Percentiles rank a stretch among this genome's conserved stretches.
Evolutionary conservation across 2,888 invertebrate genomes (phyloP).

Genomic region (Trimorus sp.): DNA sequence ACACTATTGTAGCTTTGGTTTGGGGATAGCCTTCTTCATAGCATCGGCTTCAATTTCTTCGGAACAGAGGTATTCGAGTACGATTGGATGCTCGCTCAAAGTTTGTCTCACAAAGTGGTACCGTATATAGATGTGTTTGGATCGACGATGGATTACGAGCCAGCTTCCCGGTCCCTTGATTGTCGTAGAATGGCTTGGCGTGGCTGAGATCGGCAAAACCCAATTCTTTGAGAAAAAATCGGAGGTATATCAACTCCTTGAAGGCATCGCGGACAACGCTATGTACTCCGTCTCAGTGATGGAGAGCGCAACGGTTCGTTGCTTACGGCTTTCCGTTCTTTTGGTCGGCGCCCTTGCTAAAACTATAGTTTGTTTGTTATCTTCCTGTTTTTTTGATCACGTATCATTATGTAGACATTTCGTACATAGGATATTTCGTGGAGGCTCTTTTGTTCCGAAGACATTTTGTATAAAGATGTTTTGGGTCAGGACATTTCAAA

Average conservation of each 20-base stretch:
- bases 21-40: conserved; percentile 40
- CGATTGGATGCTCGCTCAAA: conserved; percentile 30
- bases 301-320: conserved; percentile 49
- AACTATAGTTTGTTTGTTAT: too few relatives aligned
- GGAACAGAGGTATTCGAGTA: conserved; percentile 41
- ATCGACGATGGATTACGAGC: conserved; percentile 55
- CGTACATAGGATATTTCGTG: too few relatives aligned
- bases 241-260: conserved; percentile 49
- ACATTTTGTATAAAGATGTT: too few relatives aligned
- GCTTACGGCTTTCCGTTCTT: conserved; percentile 62
- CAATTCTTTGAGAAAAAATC: conserved; percentile 42
- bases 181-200: conserved; percentile 44
- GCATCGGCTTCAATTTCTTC: conserved; percentile 58
- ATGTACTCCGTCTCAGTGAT: conserved; percentile 40
- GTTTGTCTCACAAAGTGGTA: conserved; percentile 57
- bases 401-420: too few relatives aligned
- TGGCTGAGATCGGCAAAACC: conserved; percentile 22
- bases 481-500: too few relatives aligned
- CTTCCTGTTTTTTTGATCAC: too few relatives aligned
- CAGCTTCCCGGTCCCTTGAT: conserved; percentile 54
- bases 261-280: conserved; percentile 44
- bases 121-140: conserved; percentile 63
- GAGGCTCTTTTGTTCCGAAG: too few relatives aligned
- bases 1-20: too few relatives aligned
- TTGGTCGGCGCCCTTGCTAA: too few relatives aligned